These are phyloP conservation scores for Drosophila hawaiiensis DNA, from an alignment of 2,888 invertebrate species.

Conservation along the genomic window DNA sequence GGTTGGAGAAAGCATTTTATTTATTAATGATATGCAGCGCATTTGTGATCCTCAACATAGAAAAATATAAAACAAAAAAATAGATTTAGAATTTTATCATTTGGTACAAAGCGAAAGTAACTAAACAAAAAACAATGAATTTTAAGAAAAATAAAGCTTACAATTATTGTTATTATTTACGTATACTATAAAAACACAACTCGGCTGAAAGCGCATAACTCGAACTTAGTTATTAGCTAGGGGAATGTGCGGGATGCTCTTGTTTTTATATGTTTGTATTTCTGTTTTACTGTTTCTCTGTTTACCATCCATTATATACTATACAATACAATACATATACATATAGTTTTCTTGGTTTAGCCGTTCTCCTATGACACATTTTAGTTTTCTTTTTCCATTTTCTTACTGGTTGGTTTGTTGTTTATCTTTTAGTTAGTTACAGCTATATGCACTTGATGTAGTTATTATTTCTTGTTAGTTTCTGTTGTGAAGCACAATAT, in stretches of 20 bases:
- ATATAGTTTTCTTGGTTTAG: constrained; percentile 15
- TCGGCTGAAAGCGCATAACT: constrained; percentile 27
- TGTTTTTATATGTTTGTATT: too few species aligned
- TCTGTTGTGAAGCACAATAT: constrained; percentile 67
- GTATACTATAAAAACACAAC: constrained; percentile 27
- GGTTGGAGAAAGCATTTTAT: constrained; percentile 61
- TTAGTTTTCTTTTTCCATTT: constrained; percentile 13
- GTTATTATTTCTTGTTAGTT: constrained; percentile 19
- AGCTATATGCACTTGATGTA: constrained; percentile 30
- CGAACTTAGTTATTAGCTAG: constrained; percentile 31
- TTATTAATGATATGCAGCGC: constrained; percentile 62
- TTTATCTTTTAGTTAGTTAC: constrained; percentile 28
- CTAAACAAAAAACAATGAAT: constrained; percentile 6
- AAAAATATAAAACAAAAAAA: background rate
- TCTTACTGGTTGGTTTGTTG: background rate
- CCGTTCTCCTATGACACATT: constrained; percentile 67
- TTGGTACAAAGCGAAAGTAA: constrained; percentile 37
- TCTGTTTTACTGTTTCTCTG: background rate
- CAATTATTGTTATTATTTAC: background rate
- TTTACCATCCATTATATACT: constrained; percentile 3
- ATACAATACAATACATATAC: constrained; percentile 12
- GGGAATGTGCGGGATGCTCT: constrained; percentile 37
- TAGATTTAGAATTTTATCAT: constrained; percentile 12
- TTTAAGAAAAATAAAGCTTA: constrained; percentile 9
- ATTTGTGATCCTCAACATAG: constrained; percentile 16